A percentile compares a stretch with the other conserved stretches of the same genome.
phyloP scores from a whole-genome alignment of 2,797 vertebrate species.

The Synanceia verrucosa region DNA sequence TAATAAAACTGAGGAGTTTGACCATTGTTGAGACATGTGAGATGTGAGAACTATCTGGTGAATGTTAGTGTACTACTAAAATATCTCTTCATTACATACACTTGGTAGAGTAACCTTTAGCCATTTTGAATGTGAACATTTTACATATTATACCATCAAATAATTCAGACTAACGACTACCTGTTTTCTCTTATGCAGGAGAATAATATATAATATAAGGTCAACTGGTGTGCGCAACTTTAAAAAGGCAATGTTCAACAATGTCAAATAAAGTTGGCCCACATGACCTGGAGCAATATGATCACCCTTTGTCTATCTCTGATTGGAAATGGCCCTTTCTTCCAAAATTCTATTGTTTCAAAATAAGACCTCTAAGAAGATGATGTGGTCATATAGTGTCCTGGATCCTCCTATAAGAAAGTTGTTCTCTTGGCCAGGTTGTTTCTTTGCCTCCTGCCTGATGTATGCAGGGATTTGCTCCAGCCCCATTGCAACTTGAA shows the following conservation, averaged over 20 bases:
- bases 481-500: constrained; percentile 3
- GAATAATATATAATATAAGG: not conserved
- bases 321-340: not conserved
- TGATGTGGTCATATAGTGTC: not conserved
- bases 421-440: constrained; percentile 2
- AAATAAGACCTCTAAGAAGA: not conserved
- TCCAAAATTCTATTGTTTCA: not conserved
- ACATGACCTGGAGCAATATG: not conserved
- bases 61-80: too few relatives aligned
- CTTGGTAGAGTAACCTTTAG: too few relatives aligned
- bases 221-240: not conserved
- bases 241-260: not conserved
- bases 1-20: too few relatives aligned
- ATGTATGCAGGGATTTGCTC: constrained; percentile 19
- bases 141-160: too few relatives aligned
- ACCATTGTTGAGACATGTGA: too few relatives aligned
- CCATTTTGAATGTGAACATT: too few relatives aligned
- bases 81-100: too few relatives aligned
- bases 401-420: not conserved
- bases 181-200: not conserved
- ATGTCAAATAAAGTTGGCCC: not conserved
- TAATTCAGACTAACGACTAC: constrained; percentile 1
- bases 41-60: too few relatives aligned
- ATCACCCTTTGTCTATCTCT: not conserved
- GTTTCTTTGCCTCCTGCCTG: constrained; percentile 13